These are phyloP conservation scores for Propithecus deckenii DNA, from an alignment of 2,797 vertebrate species.

Conservation along the genomic window DNA sequence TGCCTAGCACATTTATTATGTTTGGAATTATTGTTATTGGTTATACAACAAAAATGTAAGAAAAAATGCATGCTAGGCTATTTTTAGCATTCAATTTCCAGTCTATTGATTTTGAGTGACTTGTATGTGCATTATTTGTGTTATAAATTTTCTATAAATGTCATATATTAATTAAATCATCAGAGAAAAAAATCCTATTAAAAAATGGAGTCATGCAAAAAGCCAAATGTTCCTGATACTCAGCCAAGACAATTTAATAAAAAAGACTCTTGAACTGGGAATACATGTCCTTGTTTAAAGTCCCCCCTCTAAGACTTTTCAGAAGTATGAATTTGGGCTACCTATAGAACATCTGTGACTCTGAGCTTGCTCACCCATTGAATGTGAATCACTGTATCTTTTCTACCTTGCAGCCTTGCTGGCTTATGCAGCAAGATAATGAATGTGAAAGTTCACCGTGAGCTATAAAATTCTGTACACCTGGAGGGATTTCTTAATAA, in stretches of 20 bases:
- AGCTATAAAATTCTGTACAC: neutral
- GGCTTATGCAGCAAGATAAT: neutral
- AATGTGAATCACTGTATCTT: neutral
- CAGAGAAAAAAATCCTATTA: neutral
- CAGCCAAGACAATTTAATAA: neutral
- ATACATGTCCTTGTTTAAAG: neutral
- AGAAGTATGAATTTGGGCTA: neutral
- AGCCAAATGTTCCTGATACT: neutral
- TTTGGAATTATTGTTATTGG: neutral
- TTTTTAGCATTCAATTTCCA: neutral
- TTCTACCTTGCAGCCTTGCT: neutral
- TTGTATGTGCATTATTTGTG: neutral
- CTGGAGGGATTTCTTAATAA: conserved; percentile 54
- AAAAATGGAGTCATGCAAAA: neutral
- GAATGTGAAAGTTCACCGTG: neutral
- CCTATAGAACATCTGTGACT: neutral
- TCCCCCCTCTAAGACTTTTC: neutral
- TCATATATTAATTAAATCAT: conserved; percentile 13
- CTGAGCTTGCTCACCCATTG: neutral
- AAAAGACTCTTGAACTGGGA: neutral
- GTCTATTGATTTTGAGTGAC: conserved; percentile 5
- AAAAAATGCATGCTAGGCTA: neutral
- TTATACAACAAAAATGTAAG: neutral
- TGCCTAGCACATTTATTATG: neutral
- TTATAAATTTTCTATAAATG: neutral